phyloP scores from a whole-genome alignment of 2,888 invertebrate species.

The Cephalotes varians region DNA sequence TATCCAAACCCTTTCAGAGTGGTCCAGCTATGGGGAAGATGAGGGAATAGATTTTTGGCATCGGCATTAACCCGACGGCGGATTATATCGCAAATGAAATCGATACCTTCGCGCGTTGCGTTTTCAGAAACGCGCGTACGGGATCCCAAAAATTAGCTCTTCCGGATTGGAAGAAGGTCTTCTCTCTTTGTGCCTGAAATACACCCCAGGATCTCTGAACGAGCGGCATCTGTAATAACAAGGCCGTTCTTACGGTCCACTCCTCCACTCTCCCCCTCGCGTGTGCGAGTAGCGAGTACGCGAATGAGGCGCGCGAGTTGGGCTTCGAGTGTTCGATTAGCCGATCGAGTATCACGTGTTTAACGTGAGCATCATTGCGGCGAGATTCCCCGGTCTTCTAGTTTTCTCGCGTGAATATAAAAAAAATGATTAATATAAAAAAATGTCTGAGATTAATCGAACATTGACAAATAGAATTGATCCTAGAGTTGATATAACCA shows the following conservation, averaged over 20 bases:
- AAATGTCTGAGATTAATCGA: not conserved
- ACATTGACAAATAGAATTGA: not conserved
- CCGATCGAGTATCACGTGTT: slow-evolving; percentile 10
- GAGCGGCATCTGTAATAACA: slow-evolving; percentile 85
- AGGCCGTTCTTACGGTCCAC: slow-evolving; percentile 68
- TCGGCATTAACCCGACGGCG: not conserved
- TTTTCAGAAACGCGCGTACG: slow-evolving; percentile 54
- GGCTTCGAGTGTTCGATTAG: slow-evolving; percentile 50
- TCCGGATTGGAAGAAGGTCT: slow-evolving; percentile 77
- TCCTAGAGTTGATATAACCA: not conserved
- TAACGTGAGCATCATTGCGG: slow-evolving; percentile 9
- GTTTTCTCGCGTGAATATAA: not conserved
- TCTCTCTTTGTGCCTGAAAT: slow-evolving; percentile 83
- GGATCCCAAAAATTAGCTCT: slow-evolving; percentile 75
- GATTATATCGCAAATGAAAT: not conserved
- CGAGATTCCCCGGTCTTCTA: not conserved
- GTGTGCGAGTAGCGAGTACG: slow-evolving; percentile 42
- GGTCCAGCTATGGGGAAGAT: not conserved
- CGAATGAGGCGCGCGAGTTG: slow-evolving; percentile 25
- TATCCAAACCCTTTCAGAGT: not conserved
- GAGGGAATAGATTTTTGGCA: not conserved
- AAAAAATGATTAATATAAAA: not conserved
- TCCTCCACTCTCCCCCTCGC: slow-evolving; percentile 59
- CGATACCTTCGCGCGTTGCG: slow-evolving; percentile 6
- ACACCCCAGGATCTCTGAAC: slow-evolving; percentile 80